Conservation (phyloP, 1,140 invertebrate genomes). For the Drosophila paulistorum region DNA sequence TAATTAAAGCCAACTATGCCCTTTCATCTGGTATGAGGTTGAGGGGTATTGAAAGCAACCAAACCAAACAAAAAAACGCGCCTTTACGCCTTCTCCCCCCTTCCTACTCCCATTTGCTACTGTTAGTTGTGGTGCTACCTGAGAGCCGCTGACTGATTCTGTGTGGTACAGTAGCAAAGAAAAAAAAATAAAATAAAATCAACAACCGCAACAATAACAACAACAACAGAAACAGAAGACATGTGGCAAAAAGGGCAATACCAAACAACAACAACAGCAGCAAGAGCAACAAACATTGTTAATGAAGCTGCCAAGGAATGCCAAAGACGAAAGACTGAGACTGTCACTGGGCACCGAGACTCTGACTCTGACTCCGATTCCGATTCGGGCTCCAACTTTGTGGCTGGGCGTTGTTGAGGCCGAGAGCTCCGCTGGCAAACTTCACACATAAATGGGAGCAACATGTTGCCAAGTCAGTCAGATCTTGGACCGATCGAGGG, state of each 20-base stretch:
- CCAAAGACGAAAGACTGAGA: constrained; percentile 51
- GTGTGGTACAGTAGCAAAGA: constrained; percentile 77
- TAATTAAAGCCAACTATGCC: background rate
- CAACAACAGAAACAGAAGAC: constrained; percentile 43
- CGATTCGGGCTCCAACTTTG: background rate
- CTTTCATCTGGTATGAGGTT: background rate
- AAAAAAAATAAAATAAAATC: constrained; percentile 37
- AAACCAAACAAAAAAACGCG: too few relatives aligned
- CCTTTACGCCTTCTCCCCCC: background rate
- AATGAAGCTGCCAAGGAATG: constrained; percentile 80
- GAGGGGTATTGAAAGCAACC: background rate
- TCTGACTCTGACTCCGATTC: background rate
- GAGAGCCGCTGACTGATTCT: constrained; percentile 29
- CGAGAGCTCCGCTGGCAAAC: constrained; percentile 39
- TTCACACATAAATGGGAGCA: constrained; percentile 81
- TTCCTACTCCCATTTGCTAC: constrained; percentile 20
- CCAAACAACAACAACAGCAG: constrained; percentile 24
- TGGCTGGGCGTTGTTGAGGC: constrained; percentile 7
- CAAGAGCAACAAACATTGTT: constrained; percentile 63
- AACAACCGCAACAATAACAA: constrained; percentile 26
- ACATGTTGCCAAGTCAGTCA: constrained; percentile 65
- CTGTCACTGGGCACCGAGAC: constrained; percentile 4
- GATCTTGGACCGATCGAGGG: constrained; percentile 5
- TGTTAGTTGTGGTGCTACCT: constrained; percentile 15
- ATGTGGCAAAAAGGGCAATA: constrained; percentile 72